Evolutionary conservation across 2,888 invertebrate genomes (phyloP).

Genomic region (Brenthis daphne): DNA sequence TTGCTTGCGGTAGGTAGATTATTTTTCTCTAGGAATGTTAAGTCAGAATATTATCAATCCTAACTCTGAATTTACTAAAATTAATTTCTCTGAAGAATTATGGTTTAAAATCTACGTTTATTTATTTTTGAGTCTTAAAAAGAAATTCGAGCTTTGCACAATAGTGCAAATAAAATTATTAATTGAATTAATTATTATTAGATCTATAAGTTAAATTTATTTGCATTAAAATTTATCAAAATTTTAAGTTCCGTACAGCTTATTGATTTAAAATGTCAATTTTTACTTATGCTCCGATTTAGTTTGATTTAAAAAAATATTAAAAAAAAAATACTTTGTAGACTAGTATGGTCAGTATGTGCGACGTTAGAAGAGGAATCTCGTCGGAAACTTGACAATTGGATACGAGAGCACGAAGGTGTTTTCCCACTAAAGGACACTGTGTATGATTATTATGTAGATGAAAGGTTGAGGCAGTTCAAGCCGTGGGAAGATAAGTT

Average conservation of each 20-base stretch:
- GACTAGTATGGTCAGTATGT: slow-evolving; percentile 93
- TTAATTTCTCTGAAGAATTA: too few relatives aligned
- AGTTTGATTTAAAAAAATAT: too few relatives aligned
- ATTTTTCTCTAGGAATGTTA: too few relatives aligned
- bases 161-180: too few relatives aligned
- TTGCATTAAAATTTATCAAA: background rate
- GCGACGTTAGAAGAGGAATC: slow-evolving; percentile 90
- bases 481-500: slow-evolving; percentile 91
- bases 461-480: slow-evolving; percentile 86
- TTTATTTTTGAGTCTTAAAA: background rate
- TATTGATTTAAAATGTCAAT: too few relatives aligned
- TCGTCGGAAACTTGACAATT: slow-evolving; percentile 89
- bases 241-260: too few relatives aligned
- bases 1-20: too few relatives aligned
- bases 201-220: background rate
- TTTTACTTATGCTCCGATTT: too few relatives aligned
- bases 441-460: slow-evolving; percentile 95
- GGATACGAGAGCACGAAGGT: slow-evolving; percentile 89
- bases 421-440: slow-evolving; percentile 93
- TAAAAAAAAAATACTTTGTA: slow-evolving; percentile 46
- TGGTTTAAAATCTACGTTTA: background rate
- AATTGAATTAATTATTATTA: too few relatives aligned
- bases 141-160: too few relatives aligned
- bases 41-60: too few relatives aligned
- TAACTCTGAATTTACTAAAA: too few relatives aligned